These are phyloP conservation scores for Drosophila chauvacae DNA, from an alignment of 1,140 invertebrate genomes.

Conservation along the genomic window DNA sequence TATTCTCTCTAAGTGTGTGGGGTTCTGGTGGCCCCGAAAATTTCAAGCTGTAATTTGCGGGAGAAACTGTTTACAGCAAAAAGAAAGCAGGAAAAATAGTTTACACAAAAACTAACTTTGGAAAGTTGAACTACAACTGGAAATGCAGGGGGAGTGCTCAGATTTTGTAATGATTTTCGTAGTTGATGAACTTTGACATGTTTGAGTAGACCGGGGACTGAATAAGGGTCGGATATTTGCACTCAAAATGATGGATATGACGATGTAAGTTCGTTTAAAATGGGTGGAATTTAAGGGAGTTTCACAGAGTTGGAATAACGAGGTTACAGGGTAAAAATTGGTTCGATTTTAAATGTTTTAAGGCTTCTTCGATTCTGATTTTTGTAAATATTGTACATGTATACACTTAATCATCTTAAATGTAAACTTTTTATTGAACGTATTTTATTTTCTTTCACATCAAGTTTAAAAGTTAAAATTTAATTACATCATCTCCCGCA, in stretches of 20 bases:
- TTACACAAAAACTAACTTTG: slow-evolving; percentile 36
- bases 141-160: slow-evolving; percentile 5
- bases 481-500: slow-evolving; percentile 9
- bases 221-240: neutral
- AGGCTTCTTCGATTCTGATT: too few relatives aligned
- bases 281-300: neutral
- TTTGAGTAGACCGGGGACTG: slow-evolving; percentile 21
- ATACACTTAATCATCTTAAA: neutral
- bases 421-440: neutral
- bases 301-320: neutral
- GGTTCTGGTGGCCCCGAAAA: slow-evolving; percentile 12
- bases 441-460: neutral
- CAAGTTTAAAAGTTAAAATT: neutral
- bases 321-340: neutral
- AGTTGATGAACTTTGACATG: slow-evolving; percentile 43
- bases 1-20: slow-evolving; percentile 13
- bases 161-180: slow-evolving; percentile 49
- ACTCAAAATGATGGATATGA: slow-evolving; percentile 25
- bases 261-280: neutral
- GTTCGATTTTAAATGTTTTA: too few relatives aligned
- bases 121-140: slow-evolving; percentile 35
- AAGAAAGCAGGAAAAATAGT: slow-evolving; percentile 16
- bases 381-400: too few relatives aligned
- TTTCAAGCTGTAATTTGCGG: slow-evolving; percentile 51
- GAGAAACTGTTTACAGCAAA: slow-evolving; percentile 39